phyloP scores from a whole-genome alignment of 2,113 vertebrate species.

The Lophochroa leadbeateri region DNA sequence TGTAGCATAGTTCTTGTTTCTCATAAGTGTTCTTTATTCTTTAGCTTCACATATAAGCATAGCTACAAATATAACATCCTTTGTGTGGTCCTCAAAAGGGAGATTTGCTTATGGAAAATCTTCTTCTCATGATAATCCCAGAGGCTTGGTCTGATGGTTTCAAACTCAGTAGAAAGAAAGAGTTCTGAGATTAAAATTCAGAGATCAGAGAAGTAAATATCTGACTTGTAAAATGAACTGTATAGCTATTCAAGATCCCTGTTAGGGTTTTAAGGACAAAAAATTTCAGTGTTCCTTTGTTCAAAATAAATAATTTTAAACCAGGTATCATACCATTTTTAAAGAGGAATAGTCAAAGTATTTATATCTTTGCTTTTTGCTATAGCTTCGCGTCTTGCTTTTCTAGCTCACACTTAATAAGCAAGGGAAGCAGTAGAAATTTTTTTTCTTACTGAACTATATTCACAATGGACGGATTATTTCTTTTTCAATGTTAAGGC shows the following conservation, averaged over 20 bases:
- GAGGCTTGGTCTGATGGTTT: not conserved
- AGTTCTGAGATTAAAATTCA: not conserved
- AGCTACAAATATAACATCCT: not conserved
- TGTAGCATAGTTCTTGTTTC: not conserved
- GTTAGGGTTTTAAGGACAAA: not conserved
- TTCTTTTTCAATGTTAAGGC: not conserved
- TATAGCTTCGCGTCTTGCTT: not conserved
- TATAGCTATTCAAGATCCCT: not conserved
- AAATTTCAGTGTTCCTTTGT: not conserved
- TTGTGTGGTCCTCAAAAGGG: not conserved
- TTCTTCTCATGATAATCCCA: not conserved
- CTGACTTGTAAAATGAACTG: not conserved
- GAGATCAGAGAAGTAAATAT: not conserved
- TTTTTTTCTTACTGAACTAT: not conserved
- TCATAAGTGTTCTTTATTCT: not conserved
- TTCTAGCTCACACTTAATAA: not conserved
- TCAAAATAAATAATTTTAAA: not conserved
- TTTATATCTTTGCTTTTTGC: not conserved
- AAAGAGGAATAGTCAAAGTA: not conserved
- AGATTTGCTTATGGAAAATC: not conserved
- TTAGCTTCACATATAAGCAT: not conserved
- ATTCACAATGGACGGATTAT: not conserved
- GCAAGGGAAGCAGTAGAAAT: fast-evolving
- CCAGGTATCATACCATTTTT: not conserved
- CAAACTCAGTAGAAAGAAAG: not conserved